Conservation (phyloP, 2,113 vertebrate genomes). For the Arothron firmamentum region DNA sequence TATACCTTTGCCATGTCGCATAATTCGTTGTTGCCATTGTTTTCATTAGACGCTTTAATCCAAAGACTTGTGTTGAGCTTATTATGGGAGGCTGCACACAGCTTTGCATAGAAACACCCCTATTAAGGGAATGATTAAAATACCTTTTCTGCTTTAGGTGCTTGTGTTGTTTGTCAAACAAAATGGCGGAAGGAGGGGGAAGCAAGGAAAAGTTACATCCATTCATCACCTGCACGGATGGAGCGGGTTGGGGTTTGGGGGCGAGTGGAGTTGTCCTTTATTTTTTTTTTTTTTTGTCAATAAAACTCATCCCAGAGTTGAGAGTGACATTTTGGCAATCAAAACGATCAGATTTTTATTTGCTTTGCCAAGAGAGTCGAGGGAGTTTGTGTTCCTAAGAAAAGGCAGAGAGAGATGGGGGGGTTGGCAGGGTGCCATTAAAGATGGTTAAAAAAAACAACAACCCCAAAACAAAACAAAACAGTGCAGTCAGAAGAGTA, state of each 20-base stretch:
- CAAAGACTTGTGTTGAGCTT: constrained; percentile 59
- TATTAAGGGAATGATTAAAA: constrained; percentile 82
- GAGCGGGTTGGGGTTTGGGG: constrained; percentile 37
- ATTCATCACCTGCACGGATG: constrained; percentile 72
- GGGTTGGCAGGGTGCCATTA: constrained; percentile 71
- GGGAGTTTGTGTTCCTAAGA: constrained; percentile 7
- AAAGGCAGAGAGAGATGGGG: constrained; percentile 24
- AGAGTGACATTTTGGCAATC: constrained; percentile 77
- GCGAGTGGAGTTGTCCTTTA: constrained; percentile 60
- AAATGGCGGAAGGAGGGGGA: constrained; percentile 58
- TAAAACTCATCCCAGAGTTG: constrained; percentile 74
- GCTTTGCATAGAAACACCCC: constrained; percentile 78
- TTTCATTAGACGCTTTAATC: constrained; percentile 53
- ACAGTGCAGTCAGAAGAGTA: constrained; percentile 79
- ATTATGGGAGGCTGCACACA: constrained; percentile 66
- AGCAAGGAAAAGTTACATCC: constrained; percentile 52
- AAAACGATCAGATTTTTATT: constrained; percentile 76
- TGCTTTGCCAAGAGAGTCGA: constrained; percentile 55
- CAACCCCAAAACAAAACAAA: constrained; percentile 45
- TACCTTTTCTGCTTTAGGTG: constrained; percentile 73
- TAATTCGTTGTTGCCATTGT: constrained; percentile 18
- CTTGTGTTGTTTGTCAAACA: constrained; percentile 79
- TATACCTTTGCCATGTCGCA: background rate
- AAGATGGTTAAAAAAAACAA: constrained; percentile 37
- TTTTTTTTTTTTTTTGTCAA: constrained; percentile 71